A percentile compares a stretch with the other conserved stretches of the same genome.
Evolutionary conservation across 2,797 vertebrate species (phyloP).

Genomic region (Macropodus opercularis): DNA sequence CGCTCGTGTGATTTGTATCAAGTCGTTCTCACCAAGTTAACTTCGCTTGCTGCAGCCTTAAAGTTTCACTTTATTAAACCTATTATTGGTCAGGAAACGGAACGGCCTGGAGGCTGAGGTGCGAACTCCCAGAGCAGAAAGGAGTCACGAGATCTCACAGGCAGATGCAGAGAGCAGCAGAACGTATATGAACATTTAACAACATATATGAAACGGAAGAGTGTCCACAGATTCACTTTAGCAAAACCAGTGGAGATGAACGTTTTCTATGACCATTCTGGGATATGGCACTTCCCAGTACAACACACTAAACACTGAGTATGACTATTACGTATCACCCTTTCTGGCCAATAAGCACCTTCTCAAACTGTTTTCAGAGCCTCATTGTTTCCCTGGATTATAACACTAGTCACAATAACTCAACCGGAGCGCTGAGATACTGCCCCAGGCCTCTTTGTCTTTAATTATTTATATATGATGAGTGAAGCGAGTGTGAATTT

Average conservation of each 20-base stretch:
- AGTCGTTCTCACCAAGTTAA: slow-evolving; percentile 63
- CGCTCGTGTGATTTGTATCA: slow-evolving; percentile 57
- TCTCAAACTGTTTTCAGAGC: slow-evolving; percentile 28
- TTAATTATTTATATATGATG: slow-evolving; percentile 18
- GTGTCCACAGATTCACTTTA: slow-evolving; percentile 66
- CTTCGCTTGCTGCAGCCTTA: slow-evolving; percentile 48
- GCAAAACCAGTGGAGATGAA: slow-evolving; percentile 56
- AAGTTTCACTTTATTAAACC: slow-evolving; percentile 64
- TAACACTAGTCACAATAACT: slow-evolving; percentile 28
- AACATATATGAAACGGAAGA: no score
- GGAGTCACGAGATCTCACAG: slow-evolving; percentile 35
- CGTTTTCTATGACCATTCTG: slow-evolving; percentile 63
- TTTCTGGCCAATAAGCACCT: slow-evolving; percentile 39
- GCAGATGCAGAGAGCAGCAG: not conserved
- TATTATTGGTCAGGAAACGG: slow-evolving; percentile 62
- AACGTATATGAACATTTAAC: slow-evolving; percentile 18
- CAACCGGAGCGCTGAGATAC: slow-evolving; percentile 17
- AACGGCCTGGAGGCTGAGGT: slow-evolving; percentile 35
- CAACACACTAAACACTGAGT: slow-evolving; percentile 68
- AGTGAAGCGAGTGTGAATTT: slow-evolving; percentile 11
- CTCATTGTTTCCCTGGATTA: slow-evolving; percentile 24
- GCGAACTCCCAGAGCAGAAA: slow-evolving; percentile 47
- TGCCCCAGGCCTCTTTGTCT: slow-evolving; percentile 8
- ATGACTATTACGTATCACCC: no score
- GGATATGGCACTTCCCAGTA: slow-evolving; percentile 58